Conservation (phyloP, 2,797 vertebrate species). For the Sebastes variabilis region DNA sequence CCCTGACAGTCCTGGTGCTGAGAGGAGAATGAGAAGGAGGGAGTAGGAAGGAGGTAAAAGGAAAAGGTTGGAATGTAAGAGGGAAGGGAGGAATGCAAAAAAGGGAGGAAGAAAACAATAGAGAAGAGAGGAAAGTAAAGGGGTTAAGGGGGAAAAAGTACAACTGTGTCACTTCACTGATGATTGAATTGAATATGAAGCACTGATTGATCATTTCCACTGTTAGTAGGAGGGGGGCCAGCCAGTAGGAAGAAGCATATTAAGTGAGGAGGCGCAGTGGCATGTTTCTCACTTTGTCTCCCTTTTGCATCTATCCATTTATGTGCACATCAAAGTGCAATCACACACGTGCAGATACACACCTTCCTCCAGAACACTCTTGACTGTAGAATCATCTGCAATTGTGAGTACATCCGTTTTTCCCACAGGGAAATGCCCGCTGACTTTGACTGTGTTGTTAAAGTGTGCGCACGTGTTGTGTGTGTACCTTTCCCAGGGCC, state of each 20-base stretch:
- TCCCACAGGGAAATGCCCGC: conserved; percentile 27
- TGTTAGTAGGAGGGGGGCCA: conserved; percentile 72
- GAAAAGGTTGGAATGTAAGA: conserved; percentile 3
- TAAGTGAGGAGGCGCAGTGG: conserved; percentile 56
- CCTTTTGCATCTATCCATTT: conserved; percentile 34
- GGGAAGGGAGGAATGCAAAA: neutral
- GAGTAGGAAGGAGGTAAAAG: neutral
- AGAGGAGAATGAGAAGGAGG: conserved; percentile 4
- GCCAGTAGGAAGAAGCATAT: conserved; percentile 74
- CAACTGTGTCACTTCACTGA: conserved; percentile 23
- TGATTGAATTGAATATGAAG: neutral
- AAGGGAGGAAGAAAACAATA: neutral
- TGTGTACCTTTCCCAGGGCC: conserved; percentile 95
- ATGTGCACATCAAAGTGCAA: conserved; percentile 44
- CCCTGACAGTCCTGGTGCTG: conserved; percentile 80
- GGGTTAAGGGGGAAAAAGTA: conserved; percentile 17
- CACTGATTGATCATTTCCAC: conserved; percentile 35
- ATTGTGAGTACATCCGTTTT: conserved; percentile 46
- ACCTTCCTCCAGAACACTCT: conserved; percentile 52
- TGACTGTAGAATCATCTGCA: conserved; percentile 55
- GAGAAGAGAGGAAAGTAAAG: conserved; percentile 12
- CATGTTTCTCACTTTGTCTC: conserved; percentile 35
- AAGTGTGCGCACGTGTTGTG: conserved; percentile 37
- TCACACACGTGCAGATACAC: conserved; percentile 67
- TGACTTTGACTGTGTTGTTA: conserved; percentile 32